A percentile compares a stretch with the other conserved stretches of the same genome.
These are phyloP conservation scores for Gallinago nigripennis DNA, from an alignment of 2,797 vertebrate species.

Conservation along the genomic window DNA sequence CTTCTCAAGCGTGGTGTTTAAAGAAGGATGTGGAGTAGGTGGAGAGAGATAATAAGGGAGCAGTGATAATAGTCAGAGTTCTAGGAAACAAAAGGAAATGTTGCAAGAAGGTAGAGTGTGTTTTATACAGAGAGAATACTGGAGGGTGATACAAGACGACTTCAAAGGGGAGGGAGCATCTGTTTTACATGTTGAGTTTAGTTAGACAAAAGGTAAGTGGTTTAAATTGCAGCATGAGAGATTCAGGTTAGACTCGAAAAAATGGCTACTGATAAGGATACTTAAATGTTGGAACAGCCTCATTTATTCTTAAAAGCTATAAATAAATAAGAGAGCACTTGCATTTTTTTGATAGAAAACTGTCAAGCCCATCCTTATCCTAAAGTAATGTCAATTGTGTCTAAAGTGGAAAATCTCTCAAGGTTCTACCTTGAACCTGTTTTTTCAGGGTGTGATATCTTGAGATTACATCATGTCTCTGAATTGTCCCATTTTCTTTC, in stretches of 20 bases:
- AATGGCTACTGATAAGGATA: not conserved
- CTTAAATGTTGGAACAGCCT: not conserved
- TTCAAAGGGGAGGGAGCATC: not conserved
- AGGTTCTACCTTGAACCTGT: not conserved
- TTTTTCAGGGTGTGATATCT: not conserved
- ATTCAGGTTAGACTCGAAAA: not conserved
- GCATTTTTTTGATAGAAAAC: not conserved
- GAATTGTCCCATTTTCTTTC: not conserved
- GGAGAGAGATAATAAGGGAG: not conserved
- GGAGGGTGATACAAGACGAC: not conserved
- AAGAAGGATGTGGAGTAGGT: not conserved
- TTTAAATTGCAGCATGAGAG: not conserved
- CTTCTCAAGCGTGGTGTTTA: not conserved
- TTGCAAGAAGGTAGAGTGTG: not conserved
- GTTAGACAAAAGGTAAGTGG: not conserved
- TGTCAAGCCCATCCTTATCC: not conserved
- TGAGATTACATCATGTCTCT: not conserved
- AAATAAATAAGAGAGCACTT: not conserved
- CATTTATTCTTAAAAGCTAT: not conserved
- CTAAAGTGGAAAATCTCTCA: not conserved
- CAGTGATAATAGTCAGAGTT: not conserved
- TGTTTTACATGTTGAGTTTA: not conserved
- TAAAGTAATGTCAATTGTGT: not conserved
- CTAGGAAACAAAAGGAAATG: not conserved
- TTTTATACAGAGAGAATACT: not conserved